A percentile compares a stretch with the other conserved stretches of the same genome.
Conservation (phyloP, 1,140 invertebrate species). For the Anadara kagoshimensis region DNA sequence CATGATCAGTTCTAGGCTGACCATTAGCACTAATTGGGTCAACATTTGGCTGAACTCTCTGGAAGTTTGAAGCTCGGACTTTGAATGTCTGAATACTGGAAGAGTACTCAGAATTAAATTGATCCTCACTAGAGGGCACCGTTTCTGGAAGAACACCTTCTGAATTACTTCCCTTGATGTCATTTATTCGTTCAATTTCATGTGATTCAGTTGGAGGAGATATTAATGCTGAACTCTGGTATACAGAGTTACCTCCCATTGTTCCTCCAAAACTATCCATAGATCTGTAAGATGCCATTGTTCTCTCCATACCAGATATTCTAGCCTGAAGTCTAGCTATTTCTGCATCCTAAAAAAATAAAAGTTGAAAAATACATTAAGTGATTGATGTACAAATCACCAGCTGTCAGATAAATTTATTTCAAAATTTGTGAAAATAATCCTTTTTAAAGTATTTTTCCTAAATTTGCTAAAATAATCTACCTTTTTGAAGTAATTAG, state of each 20-base stretch:
- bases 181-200: not conserved
- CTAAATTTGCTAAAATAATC: no score
- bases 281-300: constrained; percentile 33
- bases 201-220: not conserved
- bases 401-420: no score
- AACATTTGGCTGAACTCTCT: no score
- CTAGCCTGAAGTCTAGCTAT: constrained; percentile 58
- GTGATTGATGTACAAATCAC: not conserved
- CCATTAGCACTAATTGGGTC: no score
- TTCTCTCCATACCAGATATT: constrained; percentile 58
- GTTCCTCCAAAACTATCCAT: constrained; percentile 28
- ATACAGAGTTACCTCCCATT: constrained; percentile 19
- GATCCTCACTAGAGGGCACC: not conserved
- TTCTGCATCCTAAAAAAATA: constrained; percentile 53
- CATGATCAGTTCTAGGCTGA: no score
- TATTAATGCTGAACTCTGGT: constrained; percentile 30
- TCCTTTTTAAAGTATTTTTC: no score
- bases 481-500: no score
- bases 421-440: no score
- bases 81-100: not conserved
- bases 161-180: not conserved
- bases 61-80: no score
- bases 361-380: not conserved
- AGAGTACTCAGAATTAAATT: not conserved
- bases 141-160: constrained; percentile 12